Evolutionary conservation across 2,888 invertebrate species (phyloP), one percentile per base, ranked within the genome.

Genomic region (Notocelia uddmanniana): DNA sequence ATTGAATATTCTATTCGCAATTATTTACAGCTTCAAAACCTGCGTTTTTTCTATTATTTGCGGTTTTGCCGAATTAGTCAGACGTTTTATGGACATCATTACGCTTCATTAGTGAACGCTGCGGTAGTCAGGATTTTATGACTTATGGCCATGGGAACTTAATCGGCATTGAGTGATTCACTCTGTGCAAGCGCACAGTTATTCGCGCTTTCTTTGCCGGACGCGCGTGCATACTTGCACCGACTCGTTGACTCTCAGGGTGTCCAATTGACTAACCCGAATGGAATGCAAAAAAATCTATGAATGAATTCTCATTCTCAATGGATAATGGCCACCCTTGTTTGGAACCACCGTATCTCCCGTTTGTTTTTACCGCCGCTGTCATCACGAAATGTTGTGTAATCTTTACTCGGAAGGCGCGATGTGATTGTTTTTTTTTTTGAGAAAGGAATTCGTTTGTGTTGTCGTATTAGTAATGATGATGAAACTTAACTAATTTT

Each of bases 271-370:
- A 52, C 64, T 64, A 64, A 64, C 19, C 64, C 52, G 21, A 64
- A 54, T 34, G 64, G 64, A 64, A 64, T 64, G 64, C 64, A 54
- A 64, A 64, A 64, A 54, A 64, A 64, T 64, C 52, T 54, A 64
- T 52, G 64, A 64, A 64, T 64, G 64, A 64, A 31, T 37, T 34
- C 37, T 64, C 64, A 31, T 37, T 52, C 54, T 64, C 64, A 37
- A 54, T 54, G 52, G 34, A 21, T 34, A 54, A 37, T 54, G 52
- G 19, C 50, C 52, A 37, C 52, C 52, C 52, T 64, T 64, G 64
- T 64, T 64, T 64, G 64, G 64, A 54, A 64, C 37, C 52, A 64
- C 50, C 50, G 48, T 50, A 50, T 64, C 52, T 64, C 52, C 52
- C 34, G 63, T 34, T 63, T 63, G 63, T 63, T 34, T 63, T 3